Evolutionary conservation across 2,797 vertebrate genomes (phyloP).

Genomic region (Hemitrygon akajei): DNA sequence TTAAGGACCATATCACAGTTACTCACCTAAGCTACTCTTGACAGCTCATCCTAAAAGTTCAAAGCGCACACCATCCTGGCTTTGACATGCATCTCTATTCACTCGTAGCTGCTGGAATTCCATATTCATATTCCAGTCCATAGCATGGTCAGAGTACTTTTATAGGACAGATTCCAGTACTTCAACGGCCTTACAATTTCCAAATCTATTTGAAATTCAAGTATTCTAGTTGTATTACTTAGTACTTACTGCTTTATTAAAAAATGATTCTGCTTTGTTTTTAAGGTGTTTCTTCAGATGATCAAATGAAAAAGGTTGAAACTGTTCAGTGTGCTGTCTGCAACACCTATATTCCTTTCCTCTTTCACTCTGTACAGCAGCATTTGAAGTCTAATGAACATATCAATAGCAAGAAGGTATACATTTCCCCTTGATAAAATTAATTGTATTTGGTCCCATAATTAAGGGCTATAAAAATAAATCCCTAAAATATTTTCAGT

Average conservation of each 20-base stretch:
- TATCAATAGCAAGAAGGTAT: conserved; percentile 67
- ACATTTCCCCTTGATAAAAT: background rate
- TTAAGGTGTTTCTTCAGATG: conserved; percentile 68
- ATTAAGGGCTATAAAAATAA: background rate
- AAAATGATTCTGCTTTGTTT: conserved; percentile 39
- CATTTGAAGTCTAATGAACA: conserved; percentile 70
- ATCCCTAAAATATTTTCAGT: background rate
- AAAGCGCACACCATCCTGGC: too few species aligned
- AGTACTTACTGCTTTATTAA: background rate
- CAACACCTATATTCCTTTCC: conserved; percentile 66
- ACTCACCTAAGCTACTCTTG: too few species aligned
- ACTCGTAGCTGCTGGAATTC: too few species aligned
- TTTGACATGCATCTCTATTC: too few species aligned
- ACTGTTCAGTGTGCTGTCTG: conserved; percentile 75
- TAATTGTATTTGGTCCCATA: background rate
- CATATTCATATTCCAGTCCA: too few species aligned
- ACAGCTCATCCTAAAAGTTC: too few species aligned
- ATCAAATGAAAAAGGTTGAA: conserved; percentile 77
- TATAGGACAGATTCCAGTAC: too few species aligned
- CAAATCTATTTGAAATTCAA: too few species aligned
- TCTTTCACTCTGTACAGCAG: conserved; percentile 69
- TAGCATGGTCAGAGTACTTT: too few species aligned
- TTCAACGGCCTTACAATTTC: too few species aligned
- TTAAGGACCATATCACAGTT: too few species aligned
- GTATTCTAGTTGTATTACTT: background rate